Percentiles rank a stretch among this genome's conserved stretches.
Evolutionary conservation across 2,888 invertebrate genomes (phyloP).

Genomic region (Sisyra terminalis): DNA sequence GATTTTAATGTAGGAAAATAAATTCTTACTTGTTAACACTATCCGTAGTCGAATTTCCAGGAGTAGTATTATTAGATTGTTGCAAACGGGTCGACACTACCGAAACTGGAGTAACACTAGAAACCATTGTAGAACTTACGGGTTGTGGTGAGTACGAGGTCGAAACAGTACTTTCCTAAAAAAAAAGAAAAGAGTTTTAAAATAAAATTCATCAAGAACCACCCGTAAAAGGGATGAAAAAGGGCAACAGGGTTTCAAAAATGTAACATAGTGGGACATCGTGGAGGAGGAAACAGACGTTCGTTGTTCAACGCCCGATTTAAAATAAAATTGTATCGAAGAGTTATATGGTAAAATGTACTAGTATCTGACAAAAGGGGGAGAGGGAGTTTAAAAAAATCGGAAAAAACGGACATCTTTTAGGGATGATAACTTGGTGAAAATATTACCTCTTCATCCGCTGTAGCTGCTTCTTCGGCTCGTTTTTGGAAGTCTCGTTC

Average conservation of each 20-base stretch:
- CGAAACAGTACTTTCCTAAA: conserved; percentile 23
- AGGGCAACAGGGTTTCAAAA: too few species aligned
- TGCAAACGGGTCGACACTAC: conserved; percentile 17
- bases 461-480: conserved; percentile 60
- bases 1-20: background rate
- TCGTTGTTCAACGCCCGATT: too few species aligned
- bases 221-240: too few species aligned
- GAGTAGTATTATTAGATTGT: background rate
- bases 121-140: conserved; percentile 22
- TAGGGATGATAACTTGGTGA: background rate
- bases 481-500: conserved; percentile 88
- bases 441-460: conserved; percentile 47
- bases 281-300: too few species aligned
- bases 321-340: too few species aligned
- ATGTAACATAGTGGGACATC: too few species aligned
- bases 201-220: too few species aligned
- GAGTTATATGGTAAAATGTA: too few species aligned
- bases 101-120: conserved; percentile 21
- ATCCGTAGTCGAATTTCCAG: background rate
- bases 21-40: conserved; percentile 1
- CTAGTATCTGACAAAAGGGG: too few species aligned
- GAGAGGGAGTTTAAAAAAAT: background rate
- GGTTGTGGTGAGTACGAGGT: conserved; percentile 23
- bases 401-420: background rate
- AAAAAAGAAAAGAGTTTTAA: too few species aligned